Evolutionary conservation across 2,797 vertebrate genomes (phyloP).

Genomic region (Ctenopoma kingsleyae): DNA sequence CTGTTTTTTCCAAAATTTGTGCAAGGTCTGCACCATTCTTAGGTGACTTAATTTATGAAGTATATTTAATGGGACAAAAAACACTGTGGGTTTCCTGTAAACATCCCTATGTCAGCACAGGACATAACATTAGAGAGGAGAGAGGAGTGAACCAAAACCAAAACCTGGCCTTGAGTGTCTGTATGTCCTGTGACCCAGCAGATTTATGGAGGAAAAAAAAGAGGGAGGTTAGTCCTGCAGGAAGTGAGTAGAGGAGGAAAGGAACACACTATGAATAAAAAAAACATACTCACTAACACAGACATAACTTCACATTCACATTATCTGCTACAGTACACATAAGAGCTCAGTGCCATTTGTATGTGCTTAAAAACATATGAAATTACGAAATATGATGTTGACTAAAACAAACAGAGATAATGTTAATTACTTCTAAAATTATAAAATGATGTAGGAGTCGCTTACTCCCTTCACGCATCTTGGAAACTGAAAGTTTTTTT

Average conservation of each 20-base stretch:
- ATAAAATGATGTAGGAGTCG: not conserved
- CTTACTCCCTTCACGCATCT: slow-evolving; percentile 35
- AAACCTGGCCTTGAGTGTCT: slow-evolving; percentile 67
- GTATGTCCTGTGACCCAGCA: slow-evolving; percentile 64
- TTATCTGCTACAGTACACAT: too few species aligned
- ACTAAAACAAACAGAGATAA: not conserved
- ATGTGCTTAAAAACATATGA: not conserved
- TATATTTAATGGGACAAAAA: slow-evolving; percentile 57
- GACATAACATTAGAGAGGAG: slow-evolving; percentile 34
- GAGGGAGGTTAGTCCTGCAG: slow-evolving; percentile 40
- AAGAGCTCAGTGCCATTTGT: not conserved
- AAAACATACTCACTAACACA: slow-evolving; percentile 14
- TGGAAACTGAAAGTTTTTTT: slow-evolving; percentile 32
- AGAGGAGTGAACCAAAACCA: slow-evolving; percentile 54
- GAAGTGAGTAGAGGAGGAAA: slow-evolving; percentile 47
- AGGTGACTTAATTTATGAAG: slow-evolving; percentile 47
- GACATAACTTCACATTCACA: too few species aligned
- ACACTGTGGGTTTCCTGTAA: slow-evolving; percentile 65
- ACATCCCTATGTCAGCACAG: slow-evolving; percentile 52
- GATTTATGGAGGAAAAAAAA: slow-evolving; percentile 56
- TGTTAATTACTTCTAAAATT: not conserved
- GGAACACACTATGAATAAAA: not conserved
- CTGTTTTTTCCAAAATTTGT: slow-evolving; percentile 24
- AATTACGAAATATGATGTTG: not conserved
- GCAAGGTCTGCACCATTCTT: slow-evolving; percentile 47